phyloP scores from a whole-genome alignment of 2,888 invertebrate species.

The Plagodis pulveraria region DNA sequence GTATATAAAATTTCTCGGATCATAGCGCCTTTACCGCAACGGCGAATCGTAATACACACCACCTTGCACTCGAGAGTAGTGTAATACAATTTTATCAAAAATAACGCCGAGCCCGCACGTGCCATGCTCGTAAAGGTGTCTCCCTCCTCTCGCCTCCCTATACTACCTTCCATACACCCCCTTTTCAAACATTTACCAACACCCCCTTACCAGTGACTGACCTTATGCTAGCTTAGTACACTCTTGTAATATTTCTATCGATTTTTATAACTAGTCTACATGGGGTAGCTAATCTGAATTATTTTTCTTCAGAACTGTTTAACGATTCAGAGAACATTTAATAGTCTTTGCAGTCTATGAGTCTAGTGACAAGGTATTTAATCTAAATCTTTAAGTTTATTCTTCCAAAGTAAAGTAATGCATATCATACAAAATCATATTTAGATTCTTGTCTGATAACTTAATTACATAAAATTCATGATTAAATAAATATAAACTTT shows the following conservation, averaged over 20 bases:
- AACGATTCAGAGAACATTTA: too few relatives aligned
- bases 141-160: slow-evolving; percentile 38
- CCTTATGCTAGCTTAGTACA: slow-evolving; percentile 25
- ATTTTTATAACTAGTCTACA: slow-evolving; percentile 50
- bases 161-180: slow-evolving; percentile 11
- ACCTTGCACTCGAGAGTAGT: slow-evolving; percentile 44
- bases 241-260: slow-evolving; percentile 54
- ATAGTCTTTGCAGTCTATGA: too few relatives aligned
- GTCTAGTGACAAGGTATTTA: too few relatives aligned
- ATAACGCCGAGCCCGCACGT: slow-evolving; percentile 62
- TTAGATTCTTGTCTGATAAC: too few relatives aligned
- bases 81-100: slow-evolving; percentile 69
- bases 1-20: slow-evolving; percentile 33
- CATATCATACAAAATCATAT: too few relatives aligned
- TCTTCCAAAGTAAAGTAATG: too few relatives aligned
- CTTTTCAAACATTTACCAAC: slow-evolving; percentile 18
- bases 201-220: slow-evolving; percentile 27
- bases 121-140: slow-evolving; percentile 67
- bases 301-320: too few relatives aligned
- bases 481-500: too few relatives aligned
- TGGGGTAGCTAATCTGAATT: background rate
- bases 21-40: slow-evolving; percentile 35
- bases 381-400: too few relatives aligned
- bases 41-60: slow-evolving; percentile 45
- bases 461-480: too few relatives aligned